Evolutionary conservation across 2,113 vertebrate species (phyloP), one percentile per base, ranked within the genome.

Genomic region (Sylvietta virens): DNA sequence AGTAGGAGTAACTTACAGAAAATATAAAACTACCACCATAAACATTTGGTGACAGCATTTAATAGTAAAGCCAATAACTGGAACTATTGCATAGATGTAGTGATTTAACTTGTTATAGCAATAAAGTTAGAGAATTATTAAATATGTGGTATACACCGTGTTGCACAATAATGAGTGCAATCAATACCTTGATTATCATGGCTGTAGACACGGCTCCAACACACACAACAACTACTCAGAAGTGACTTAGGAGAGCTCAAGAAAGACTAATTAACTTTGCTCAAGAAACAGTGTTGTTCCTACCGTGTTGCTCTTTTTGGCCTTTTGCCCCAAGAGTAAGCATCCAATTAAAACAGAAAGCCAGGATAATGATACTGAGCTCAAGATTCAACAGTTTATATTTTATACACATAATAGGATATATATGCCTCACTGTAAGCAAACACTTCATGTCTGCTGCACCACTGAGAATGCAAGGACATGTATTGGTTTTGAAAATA

Each of bases 291-390:
- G 48, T 35, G 35, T 28, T 88, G 71, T 66, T 97, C 45, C 86
- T 91, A 61, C 16, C 44, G 16, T 91, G 76, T 69, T 97, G 92
- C 91, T 97, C 95, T 92, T 76, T 94, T 95, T 87, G 90, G 80
- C 53, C 47, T 96, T 86, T 89, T 71, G 91, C 65, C 90, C 53
- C 88, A 92, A 81, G 88, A 97, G 88, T 81, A 98, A 93, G 86
- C 60, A 97, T 72, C 90, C 82, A 97, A 94, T 95, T 97, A 97
- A 97, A 92, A 94, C 73, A 14, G 9, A 58, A 97, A 96, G 77
- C 88, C 58, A 91, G 76, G 88, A 96, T 56, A 90, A 44, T 88
- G 81, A 90, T 73, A 96, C 23, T 94, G 88, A 89, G 48, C 39
- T 56, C 26, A 60, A 81, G 48, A 86, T 93, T 95, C 67, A 81